Base-by-base conservation (phyloP, 2,797 vertebrate species). In the Uromys caudimaculatus region DNA sequence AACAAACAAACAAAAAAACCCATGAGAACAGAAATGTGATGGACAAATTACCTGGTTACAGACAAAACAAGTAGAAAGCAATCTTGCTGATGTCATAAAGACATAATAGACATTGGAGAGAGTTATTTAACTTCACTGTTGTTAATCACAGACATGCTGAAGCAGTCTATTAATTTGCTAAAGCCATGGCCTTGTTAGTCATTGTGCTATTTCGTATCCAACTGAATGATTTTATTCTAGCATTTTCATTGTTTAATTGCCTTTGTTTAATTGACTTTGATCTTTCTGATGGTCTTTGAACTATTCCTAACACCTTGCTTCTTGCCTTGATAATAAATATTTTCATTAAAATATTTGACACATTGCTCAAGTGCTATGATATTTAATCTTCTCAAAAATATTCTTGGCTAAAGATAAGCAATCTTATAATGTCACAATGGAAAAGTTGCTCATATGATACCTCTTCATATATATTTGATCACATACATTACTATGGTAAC, bases 331-430 rank as follows among this genome's bases (percentile, higher is more conserved):
- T 93, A 93, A 93, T 60, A 90, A 67, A 67, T 78, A 94, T 6
- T 27, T 91, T 94, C 77, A 90, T 27, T 64, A 83, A 88, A 60
- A 92, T 83, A 24, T 78, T 83, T 87, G 38, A n/a, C 78, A 93
- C 12, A 47, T 83, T 88, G 54, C 35, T 64, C 88, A 4, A 75
- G 6, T 69, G 23, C 21, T 38, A 60, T 38, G 7, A 90, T 84
- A 88, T 73, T 79, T 88, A 75, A 75, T 54, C 54, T 91, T 88
- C 92, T 38, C 17, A 73, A 71, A 2, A 44, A 91, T 67, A 35
- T 38, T 47, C 14, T 35, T 73, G 52, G 58, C 11, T 50, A 67
- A 84, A 32, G 14, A 58, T n/a, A 89, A 88, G 17, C 2, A 19
- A 35, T 56, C 73, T 8, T 54, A 67, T 83, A 88, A 54, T 41